phyloP scores from a whole-genome alignment of 2,113 vertebrate genomes.

The Centrocercus urophasianus region DNA sequence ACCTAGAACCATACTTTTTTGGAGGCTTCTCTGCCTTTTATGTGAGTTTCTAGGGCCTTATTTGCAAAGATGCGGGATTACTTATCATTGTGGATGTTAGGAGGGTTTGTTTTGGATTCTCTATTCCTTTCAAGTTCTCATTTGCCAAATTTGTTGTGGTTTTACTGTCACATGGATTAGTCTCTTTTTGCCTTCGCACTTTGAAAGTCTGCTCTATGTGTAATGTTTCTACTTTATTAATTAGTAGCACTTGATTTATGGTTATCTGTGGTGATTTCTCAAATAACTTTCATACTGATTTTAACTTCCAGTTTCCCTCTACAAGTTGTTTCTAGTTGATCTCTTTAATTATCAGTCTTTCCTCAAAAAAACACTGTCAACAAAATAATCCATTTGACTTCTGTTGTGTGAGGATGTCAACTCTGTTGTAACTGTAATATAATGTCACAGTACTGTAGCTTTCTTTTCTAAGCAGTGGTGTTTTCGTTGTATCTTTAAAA shows the following conservation, averaged over 20 bases:
- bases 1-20: neutral
- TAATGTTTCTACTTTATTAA: neutral
- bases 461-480: neutral
- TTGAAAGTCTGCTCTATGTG: neutral
- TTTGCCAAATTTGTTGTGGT: neutral
- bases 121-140: neutral
- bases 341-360: neutral
- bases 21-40: neutral
- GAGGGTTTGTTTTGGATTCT: neutral
- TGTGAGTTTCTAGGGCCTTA: neutral
- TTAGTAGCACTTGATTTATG: neutral
- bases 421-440: neutral
- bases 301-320: neutral
- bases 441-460: neutral
- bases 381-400: neutral
- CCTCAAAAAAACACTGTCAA: neutral
- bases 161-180: neutral
- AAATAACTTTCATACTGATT: neutral
- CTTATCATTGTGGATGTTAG: neutral
- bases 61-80: neutral
- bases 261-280: neutral
- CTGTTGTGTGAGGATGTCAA: neutral
- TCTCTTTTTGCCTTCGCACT: neutral
- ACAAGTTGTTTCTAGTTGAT: neutral
- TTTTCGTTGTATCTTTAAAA: neutral